Percentiles rank a stretch among this genome's conserved stretches.
Evolutionary conservation across 1,140 invertebrate species (phyloP).

Genomic region (Dendrolimus punctatus): DNA sequence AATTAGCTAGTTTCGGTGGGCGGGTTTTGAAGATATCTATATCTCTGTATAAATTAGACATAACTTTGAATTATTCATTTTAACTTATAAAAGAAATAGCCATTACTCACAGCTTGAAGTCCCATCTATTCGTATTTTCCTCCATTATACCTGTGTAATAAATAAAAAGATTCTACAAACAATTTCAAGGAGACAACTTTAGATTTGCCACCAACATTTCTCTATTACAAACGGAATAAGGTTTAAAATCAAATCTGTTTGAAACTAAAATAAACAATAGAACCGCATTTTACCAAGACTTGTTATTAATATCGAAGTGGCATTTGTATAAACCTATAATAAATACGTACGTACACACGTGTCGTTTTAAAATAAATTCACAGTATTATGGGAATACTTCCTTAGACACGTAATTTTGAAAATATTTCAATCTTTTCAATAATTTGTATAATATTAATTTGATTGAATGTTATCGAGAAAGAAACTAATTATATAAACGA

Average conservation of each 20-base stretch:
- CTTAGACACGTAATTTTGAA: too few relatives aligned
- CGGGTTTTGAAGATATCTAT: constrained; percentile 46
- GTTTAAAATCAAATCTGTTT: constrained; percentile 4
- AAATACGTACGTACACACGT: constrained; percentile 12
- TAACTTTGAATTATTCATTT: constrained; percentile 42
- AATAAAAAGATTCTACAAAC: constrained; percentile 41
- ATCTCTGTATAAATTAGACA: constrained; percentile 53
- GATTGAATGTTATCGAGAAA: too few relatives aligned
- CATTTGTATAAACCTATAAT: constrained; percentile 10
- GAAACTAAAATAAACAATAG: not conserved
- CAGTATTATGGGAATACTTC: not conserved
- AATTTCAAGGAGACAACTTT: constrained; percentile 22
- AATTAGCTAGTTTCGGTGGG: constrained; percentile 33
- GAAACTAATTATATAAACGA: too few relatives aligned
- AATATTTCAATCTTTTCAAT: too few relatives aligned
- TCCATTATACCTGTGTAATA: constrained; percentile 29
- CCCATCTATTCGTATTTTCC: constrained; percentile 38
- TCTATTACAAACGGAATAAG: not conserved
- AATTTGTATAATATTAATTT: too few relatives aligned
- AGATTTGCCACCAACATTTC: constrained; percentile 2
- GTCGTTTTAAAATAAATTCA: constrained; percentile 21
- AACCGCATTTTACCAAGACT: constrained; percentile 18
- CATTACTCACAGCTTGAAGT: constrained; percentile 54
- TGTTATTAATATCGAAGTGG: constrained; percentile 26
- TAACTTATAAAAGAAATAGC: constrained; percentile 25